Percentiles rank a stretch among this genome's conserved stretches.
Conservation (phyloP, 2,113 vertebrate species). For the Thomomys bottae region DNA sequence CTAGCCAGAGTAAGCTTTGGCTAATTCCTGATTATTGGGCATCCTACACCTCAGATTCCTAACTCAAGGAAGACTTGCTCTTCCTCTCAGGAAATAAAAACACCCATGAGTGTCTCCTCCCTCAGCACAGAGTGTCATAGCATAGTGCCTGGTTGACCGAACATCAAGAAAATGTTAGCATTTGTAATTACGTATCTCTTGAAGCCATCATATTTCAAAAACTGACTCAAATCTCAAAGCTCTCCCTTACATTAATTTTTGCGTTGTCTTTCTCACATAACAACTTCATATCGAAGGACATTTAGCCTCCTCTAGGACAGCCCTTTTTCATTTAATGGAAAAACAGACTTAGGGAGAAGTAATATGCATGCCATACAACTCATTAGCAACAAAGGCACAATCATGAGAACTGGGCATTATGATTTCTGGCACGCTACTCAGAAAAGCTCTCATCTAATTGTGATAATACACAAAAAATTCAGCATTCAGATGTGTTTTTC, state of each 20-base stretch:
- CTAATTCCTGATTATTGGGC: background rate
- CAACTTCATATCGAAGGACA: slow-evolving; percentile 7
- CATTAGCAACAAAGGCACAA: background rate
- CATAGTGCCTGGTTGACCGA: background rate
- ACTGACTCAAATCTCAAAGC: background rate
- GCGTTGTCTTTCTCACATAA: background rate
- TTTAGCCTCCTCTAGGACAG: background rate
- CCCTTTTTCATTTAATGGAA: background rate
- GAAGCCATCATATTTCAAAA: slow-evolving; percentile 1
- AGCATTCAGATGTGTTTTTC: background rate
- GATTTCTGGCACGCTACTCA: background rate
- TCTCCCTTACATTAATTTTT: background rate
- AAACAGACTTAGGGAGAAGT: background rate
- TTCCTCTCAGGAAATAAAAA: background rate
- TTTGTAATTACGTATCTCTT: background rate
- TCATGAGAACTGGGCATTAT: background rate
- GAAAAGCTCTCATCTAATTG: background rate
- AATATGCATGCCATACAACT: background rate
- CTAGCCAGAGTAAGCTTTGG: background rate
- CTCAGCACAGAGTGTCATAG: background rate
- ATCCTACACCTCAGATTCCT: background rate
- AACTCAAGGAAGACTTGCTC: background rate
- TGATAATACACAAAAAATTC: slow-evolving; percentile 7
- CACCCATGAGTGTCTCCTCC: accelerated
- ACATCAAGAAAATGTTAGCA: background rate